phyloP scores from a whole-genome alignment of 2,888 invertebrate genomes.

The Campoletis raptor region DNA sequence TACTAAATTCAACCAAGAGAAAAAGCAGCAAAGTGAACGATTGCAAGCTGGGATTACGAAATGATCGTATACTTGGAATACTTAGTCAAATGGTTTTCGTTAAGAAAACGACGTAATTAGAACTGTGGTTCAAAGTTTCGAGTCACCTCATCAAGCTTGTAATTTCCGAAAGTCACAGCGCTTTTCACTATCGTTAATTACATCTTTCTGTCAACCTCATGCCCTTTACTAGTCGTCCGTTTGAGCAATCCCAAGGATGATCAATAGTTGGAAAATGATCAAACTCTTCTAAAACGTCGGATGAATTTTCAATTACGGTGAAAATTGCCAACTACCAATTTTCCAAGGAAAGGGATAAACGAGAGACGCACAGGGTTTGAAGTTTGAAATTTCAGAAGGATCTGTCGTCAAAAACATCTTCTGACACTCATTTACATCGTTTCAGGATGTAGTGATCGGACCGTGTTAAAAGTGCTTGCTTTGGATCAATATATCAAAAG shows the following conservation, averaged over 20 bases:
- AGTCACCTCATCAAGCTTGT: constrained; percentile 1
- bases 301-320: constrained; percentile 54
- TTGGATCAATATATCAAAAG: not conserved
- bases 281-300: constrained; percentile 8
- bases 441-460: constrained; percentile 11
- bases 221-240: not conserved
- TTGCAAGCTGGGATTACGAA: constrained; percentile 8
- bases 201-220: not conserved
- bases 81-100: constrained; percentile 3
- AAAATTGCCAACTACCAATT: constrained; percentile 18
- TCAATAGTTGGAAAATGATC: constrained; percentile 31
- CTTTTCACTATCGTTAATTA: constrained; percentile 29
- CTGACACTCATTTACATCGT: constrained; percentile 42
- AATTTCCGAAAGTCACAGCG: constrained; percentile 50
- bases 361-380: constrained; percentile 53
- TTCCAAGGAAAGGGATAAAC: constrained; percentile 23
- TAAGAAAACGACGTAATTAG: constrained; percentile 3
- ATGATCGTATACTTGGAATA: constrained; percentile 26
- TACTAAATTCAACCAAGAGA: constrained; percentile 14
- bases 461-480: constrained; percentile 20
- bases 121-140: not conserved
- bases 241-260: constrained; percentile 52
- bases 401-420: constrained; percentile 13
- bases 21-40: constrained; percentile 12
- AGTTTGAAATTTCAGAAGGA: constrained; percentile 59